Conservation (phyloP, 2,113 vertebrate genomes). For the Passer domesticus region DNA sequence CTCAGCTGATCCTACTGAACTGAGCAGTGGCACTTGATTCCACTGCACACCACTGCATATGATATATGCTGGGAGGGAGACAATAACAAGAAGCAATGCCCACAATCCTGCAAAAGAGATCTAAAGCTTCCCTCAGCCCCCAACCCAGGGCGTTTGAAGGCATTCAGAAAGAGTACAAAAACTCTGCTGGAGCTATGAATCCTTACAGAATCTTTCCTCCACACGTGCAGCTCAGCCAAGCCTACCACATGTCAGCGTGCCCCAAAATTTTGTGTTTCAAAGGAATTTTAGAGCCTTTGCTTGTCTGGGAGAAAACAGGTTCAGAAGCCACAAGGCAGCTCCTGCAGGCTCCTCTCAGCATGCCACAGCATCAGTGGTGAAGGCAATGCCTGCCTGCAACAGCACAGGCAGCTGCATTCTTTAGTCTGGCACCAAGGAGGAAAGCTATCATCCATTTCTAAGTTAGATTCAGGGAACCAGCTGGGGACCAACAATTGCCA, state of each 20-base stretch:
- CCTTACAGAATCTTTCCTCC: neutral
- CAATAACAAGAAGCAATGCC: neutral
- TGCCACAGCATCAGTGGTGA: neutral
- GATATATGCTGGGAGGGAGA: neutral
- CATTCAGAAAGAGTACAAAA: constrained; percentile 7
- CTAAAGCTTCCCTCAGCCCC: neutral
- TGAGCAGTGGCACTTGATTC: neutral
- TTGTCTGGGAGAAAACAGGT: neutral
- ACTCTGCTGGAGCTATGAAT: neutral
- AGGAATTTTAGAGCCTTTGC: neutral
- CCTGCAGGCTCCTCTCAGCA: neutral
- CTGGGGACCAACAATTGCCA: constrained; percentile 38
- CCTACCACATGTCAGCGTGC: neutral
- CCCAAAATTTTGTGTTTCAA: constrained; percentile 2
- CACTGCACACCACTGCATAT: neutral
- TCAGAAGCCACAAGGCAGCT: constrained; percentile 8
- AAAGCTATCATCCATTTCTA: constrained; percentile 43
- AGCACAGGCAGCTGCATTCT: neutral
- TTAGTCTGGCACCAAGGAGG: constrained; percentile 35
- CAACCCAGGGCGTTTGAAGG: neutral
- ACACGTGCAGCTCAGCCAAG: neutral
- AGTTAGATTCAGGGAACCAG: constrained; percentile 25
- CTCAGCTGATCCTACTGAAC: neutral
- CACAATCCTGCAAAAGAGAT: neutral
- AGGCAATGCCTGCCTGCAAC: neutral